A percentile compares a stretch with the other conserved stretches of the same genome.
Conservation (phyloP, 1,140 invertebrate genomes). For the Octopus bimaculoides region DNA sequence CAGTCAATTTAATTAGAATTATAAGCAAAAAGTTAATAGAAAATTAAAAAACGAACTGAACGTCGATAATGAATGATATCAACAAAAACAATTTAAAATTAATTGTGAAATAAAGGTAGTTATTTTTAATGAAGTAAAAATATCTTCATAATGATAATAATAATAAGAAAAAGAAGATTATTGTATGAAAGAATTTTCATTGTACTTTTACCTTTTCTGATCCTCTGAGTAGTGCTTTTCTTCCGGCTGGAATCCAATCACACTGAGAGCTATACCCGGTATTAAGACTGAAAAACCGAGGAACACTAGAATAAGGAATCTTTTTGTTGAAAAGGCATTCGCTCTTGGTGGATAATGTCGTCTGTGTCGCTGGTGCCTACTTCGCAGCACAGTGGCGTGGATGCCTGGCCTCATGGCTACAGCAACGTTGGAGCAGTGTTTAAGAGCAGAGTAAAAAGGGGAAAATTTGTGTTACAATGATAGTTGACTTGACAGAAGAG, state of each 20-base stretch:
- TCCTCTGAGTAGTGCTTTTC: neutral
- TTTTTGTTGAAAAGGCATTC: neutral
- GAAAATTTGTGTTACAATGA: too few species aligned
- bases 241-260: neutral
- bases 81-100: too few species aligned
- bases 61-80: too few species aligned
- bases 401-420: neutral
- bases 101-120: neutral
- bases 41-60: too few species aligned
- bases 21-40: too few species aligned
- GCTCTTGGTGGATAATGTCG: slow-evolving; percentile 3
- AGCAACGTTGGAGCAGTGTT: neutral
- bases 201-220: neutral
- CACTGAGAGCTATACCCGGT: slow-evolving; percentile 1
- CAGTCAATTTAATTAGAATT: too few species aligned
- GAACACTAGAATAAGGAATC: neutral
- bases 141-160: neutral
- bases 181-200: neutral
- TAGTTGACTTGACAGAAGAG: too few species aligned
- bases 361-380: neutral
- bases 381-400: neutral
- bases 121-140: too few species aligned
- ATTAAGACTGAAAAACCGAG: slow-evolving; percentile 4
- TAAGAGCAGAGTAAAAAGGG: too few species aligned
- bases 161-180: neutral